Evolutionary conservation across 2,113 vertebrate genomes (phyloP), one percentile per base, ranked within the genome.

Genomic region (Pseudonaja textilis): DNA sequence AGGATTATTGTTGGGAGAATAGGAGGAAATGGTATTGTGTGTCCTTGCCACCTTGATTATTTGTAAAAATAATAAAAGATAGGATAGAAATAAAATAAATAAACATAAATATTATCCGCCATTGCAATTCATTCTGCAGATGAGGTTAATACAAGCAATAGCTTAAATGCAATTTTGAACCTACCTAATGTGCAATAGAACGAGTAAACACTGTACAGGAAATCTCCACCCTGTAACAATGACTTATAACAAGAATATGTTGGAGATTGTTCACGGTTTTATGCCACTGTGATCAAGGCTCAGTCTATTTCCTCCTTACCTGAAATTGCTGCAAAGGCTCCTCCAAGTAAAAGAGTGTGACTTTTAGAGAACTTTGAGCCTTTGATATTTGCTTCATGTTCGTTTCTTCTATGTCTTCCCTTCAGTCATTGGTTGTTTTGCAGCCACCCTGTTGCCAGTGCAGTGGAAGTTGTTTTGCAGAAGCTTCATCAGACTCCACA

Each of bases 371-470:
- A 45, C 4, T 16, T 55, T 52, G 23, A 56, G 11, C 52, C 42
- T 61, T 22, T 29, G 8, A 55, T 14, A 26, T 25, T 0, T 59
- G 4, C 57, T 91, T 86, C 23, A 55, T 14, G 16, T 25, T 92
- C 50, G 92, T 85, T 50, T 45, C 7, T n/a, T 42, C 5, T 22
- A 16, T 81, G 16, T 81, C 74, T 42, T 39, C 18, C 34, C 18
- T 81, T 81, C 18, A 42, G 34, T 81, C 34, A 81, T 22, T 39
- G 23, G 64, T 55, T 93, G 92, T 95, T 86, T 86, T 93, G 55
- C 92, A 0, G 0, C 85, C 20, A 0, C 0, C 0, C 91, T 87
- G 94, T 4, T 95, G 93, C 90, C 90, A 94, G 57, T 89, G 93
- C 89, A 52, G 0, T 14, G 54, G 64, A 92, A 23, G 55, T 93